These are phyloP conservation scores for Tryphoninae sp. DNA, from an alignment of 2,888 invertebrate species.

Conservation along the genomic window DNA sequence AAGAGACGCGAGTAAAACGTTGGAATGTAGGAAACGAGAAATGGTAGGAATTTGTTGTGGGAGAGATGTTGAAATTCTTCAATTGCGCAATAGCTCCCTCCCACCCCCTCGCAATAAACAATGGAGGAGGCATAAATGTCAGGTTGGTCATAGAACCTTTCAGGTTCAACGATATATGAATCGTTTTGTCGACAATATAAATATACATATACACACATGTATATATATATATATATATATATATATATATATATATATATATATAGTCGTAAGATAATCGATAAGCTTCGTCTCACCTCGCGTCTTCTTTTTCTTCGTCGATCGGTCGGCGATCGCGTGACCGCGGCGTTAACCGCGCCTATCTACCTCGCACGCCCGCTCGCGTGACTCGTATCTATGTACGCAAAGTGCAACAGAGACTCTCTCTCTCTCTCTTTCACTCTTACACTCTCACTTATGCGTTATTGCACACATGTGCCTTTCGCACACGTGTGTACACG, in stretches of 20 bases:
- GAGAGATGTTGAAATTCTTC: slow-evolving; percentile 1
- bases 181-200: slow-evolving; percentile 17
- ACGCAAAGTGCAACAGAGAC: slow-evolving; percentile 47
- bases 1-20: not conserved
- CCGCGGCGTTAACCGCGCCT: slow-evolving; percentile 52
- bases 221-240: not conserved
- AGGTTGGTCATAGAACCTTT: slow-evolving; percentile 9
- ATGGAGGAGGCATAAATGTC: slow-evolving; percentile 28
- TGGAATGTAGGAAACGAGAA: slow-evolving; percentile 2
- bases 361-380: slow-evolving; percentile 42
- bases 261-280: slow-evolving; percentile 11
- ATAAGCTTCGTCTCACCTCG: slow-evolving; percentile 4
- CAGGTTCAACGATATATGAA: slow-evolving; percentile 21
- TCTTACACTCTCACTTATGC: not conserved
- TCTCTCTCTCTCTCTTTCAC: slow-evolving; percentile 23
- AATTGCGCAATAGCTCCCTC: not conserved
- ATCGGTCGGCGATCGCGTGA: slow-evolving; percentile 43
- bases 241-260: slow-evolving; percentile 13
- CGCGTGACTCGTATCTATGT: slow-evolving; percentile 43
- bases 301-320: slow-evolving; percentile 1
- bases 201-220: not conserved
- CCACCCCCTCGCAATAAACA: not conserved
- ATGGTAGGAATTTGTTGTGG: slow-evolving; percentile 5
- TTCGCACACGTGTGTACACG: not conserved
- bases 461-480: not conserved